These are phyloP conservation scores for Leucophora obtusa DNA, from an alignment of 2,888 invertebrate species.

Conservation along the genomic window DNA sequence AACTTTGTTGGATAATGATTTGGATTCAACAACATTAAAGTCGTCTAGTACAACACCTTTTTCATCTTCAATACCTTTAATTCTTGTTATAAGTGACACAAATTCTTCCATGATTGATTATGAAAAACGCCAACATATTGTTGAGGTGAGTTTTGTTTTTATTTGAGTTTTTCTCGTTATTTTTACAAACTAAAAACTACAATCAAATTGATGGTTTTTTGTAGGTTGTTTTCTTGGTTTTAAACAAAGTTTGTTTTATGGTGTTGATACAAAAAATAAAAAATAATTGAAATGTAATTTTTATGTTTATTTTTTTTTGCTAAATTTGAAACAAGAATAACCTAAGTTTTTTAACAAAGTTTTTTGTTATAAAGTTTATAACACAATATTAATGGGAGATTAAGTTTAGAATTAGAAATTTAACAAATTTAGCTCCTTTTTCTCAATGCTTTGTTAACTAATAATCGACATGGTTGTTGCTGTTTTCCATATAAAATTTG, in stretches of 20 bases:
- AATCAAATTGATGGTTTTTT: conserved; percentile 2
- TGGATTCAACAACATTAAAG: conserved; percentile 18
- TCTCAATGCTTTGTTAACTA: no score
- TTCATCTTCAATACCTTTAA: not conserved
- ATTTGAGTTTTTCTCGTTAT: not conserved
- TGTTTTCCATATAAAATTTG: no score
- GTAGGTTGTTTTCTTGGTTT: not conserved
- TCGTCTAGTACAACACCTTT: not conserved
- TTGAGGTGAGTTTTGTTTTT: conserved; percentile 73
- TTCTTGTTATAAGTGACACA: conserved; percentile 65
- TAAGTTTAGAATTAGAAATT: no score
- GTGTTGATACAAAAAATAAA: not conserved
- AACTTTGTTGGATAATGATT: conserved; percentile 44
- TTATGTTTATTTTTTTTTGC: conserved; percentile 18
- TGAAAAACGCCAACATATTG: conserved; percentile 77
- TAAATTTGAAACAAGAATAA: conserved; percentile 12
- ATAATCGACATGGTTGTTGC: no score
- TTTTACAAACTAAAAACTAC: not conserved
- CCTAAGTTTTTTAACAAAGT: not conserved
- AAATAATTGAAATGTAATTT: not conserved
- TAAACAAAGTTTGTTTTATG: not conserved
- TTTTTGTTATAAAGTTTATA: conserved; percentile 16
- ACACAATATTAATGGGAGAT: no score
- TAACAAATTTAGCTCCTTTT: no score
- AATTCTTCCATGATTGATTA: conserved; percentile 74